phyloP scores from a whole-genome alignment of 2,888 invertebrate species.

The Tillus elongatus region DNA sequence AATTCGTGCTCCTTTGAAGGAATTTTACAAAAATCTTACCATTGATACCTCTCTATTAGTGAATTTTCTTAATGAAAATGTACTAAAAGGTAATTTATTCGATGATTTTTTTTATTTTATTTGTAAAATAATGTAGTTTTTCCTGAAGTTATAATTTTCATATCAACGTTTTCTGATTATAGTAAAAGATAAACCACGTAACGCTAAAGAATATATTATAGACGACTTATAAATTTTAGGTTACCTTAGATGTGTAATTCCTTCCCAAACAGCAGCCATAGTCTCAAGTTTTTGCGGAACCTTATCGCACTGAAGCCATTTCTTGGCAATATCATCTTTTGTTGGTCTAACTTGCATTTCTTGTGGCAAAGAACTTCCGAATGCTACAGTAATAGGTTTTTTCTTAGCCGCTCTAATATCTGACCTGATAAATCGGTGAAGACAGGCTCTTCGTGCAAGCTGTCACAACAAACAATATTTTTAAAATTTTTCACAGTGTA shows the following conservation, averaged over 20 bases:
- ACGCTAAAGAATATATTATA: no score
- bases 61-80: no score
- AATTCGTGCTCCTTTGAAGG: no score
- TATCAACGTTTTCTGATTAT: not conserved
- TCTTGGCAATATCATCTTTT: slow-evolving; percentile 43
- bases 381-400: slow-evolving; percentile 45
- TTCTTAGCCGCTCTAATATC: slow-evolving; percentile 46
- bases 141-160: not conserved
- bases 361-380: slow-evolving; percentile 46
- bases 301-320: slow-evolving; percentile 48
- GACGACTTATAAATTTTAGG: not conserved
- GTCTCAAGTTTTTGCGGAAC: slow-evolving; percentile 50
- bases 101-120: no score
- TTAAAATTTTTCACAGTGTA: slow-evolving; percentile 34
- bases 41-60: no score
- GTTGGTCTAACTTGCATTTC: slow-evolving; percentile 47
- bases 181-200: not conserved
- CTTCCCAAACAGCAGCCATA: slow-evolving; percentile 56
- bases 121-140: no score
- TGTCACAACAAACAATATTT: slow-evolving; percentile 27
- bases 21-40: no score
- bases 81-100: no score
- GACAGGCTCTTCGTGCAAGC: slow-evolving; percentile 44
- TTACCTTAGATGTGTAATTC: slow-evolving; percentile 52
- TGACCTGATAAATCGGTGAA: slow-evolving; percentile 43